A percentile compares a stretch with the other conserved stretches of the same genome.
phyloP scores from a whole-genome alignment of 2,888 invertebrate genomes.

The Tipula unca region DNA sequence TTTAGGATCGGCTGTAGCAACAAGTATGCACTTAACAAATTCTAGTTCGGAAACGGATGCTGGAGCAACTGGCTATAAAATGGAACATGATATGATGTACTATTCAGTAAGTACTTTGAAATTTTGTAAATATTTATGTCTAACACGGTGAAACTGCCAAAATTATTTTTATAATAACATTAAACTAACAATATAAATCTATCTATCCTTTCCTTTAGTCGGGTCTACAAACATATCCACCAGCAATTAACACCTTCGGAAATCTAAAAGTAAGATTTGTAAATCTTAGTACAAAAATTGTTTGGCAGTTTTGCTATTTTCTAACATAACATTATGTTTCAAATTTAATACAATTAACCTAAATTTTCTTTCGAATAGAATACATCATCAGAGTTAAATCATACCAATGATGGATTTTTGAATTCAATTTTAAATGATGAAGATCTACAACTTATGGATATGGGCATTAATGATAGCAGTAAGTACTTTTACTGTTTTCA shows the following conservation, averaged over 20 bases:
- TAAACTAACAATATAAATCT: not conserved
- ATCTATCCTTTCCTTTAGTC: not conserved
- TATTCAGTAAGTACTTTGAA: slow-evolving; percentile 56
- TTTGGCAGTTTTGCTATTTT: not conserved
- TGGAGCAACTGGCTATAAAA: slow-evolving; percentile 53
- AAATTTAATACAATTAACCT: not conserved
- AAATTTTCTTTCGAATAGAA: slow-evolving; percentile 40
- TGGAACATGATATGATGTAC: slow-evolving; percentile 72
- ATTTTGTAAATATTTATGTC: not conserved
- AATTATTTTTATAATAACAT: not conserved
- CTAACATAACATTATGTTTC: not conserved
- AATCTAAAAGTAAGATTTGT: not conserved
- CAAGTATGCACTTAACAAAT: slow-evolving; percentile 70
- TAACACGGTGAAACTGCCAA: not conserved
- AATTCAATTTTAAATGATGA: slow-evolving; percentile 84
- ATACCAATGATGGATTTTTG: slow-evolving; percentile 70
- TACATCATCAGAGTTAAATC: slow-evolving; percentile 57
- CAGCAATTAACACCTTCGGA: not conserved
- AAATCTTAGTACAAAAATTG: not conserved
- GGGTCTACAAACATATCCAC: not conserved
- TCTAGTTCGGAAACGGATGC: slow-evolving; percentile 58
- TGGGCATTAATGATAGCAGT: slow-evolving; percentile 79
- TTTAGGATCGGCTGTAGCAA: slow-evolving; percentile 64
- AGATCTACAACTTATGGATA: slow-evolving; percentile 83
- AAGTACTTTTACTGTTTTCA: slow-evolving; percentile 34